Evolutionary conservation across 2,113 vertebrate species (phyloP).

Genomic region (Vicugna pacos): DNA sequence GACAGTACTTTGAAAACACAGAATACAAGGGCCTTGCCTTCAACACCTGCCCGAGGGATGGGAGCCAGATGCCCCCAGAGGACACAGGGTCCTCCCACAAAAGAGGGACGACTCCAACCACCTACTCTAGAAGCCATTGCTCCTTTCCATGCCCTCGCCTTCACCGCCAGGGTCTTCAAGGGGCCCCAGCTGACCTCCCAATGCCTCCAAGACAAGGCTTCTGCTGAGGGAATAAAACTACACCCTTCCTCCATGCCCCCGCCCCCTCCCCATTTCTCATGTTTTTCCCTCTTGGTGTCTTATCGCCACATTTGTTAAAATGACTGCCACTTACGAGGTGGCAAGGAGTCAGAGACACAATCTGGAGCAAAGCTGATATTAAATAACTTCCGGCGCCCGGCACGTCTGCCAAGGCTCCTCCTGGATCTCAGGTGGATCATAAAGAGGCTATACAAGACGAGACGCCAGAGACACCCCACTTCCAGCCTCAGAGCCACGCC

Average conservation of each 20-base stretch:
- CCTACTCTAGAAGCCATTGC: not conserved
- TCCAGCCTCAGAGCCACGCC: not conserved
- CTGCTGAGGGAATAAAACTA: not conserved
- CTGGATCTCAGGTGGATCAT: conserved; percentile 22
- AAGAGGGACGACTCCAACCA: not conserved
- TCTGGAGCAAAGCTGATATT: conserved; percentile 73
- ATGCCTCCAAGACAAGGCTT: not conserved
- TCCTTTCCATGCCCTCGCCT: not conserved
- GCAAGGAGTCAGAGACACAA: conserved; percentile 71
- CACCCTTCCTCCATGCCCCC: not conserved
- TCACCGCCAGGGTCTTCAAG: not conserved
- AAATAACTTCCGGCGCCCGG: conserved; percentile 52
- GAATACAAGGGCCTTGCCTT: not conserved
- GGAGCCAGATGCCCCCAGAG: not conserved
- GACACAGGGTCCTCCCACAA: not conserved
- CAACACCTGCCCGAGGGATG: not conserved
- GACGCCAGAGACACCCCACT: not conserved
- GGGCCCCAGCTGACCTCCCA: not conserved
- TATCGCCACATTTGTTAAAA: conserved; percentile 33
- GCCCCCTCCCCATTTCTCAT: not conserved
- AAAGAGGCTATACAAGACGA: not conserved
- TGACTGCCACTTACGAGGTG: conserved; percentile 60
- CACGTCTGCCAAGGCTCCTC: not conserved
- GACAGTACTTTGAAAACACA: not conserved
- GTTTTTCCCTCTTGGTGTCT: conserved; percentile 48